Base-by-base conservation (phyloP, 2,888 invertebrate genomes). In the Clistopyga incitator region DNA sequence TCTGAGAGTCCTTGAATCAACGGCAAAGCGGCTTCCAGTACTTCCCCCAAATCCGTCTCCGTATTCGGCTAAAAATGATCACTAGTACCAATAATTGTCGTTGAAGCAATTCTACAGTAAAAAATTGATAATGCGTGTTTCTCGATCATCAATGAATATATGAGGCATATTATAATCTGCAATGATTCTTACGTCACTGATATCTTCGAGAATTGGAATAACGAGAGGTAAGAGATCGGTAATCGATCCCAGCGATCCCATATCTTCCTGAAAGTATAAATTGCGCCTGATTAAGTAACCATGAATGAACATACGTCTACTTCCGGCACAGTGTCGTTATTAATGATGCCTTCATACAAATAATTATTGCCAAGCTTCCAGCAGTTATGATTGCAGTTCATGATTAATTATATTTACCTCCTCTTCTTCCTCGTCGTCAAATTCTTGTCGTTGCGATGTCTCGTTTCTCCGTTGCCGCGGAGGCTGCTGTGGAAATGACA, bases 191-290 rank as follows among this genome's bases (percentile, higher is more conserved):
- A 93, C 93, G 71, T 93, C 91, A 85, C 92, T 93, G 13, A 93
- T 89, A 76, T 93, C 93, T 81, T 93, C 92, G 23, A 93, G 86
- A 80, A 93, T 89, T 0, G 93, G 93, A 2, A 89, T 86, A n/a
- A 90, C 85, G 6, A 93, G 77, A 3, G 92, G 92, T 45, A 93
- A 65, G 3, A 93, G 85, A 15, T 91, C 91, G 34, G 90, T 70
- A 6, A 93, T 10, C 1, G 91, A 88, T 72, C 90, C 88, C n/a
- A 93, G 76, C 0, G 91, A 92, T 42, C 92, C 92, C 74, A 45
- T 74, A n/a, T 47, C 11, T 68, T 85, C 87, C 42, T 79, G 50
- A 70, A 82, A 78, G 10, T 18, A 20, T 6, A 45, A 68, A 78
- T 6, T 15, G 23, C n/a, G 1, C 15, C 18, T 15, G 11, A 20